Evolutionary conservation across 2,797 vertebrate species (phyloP), one percentile per base, ranked within the genome.

Genomic region (Galaxias olidus): DNA sequence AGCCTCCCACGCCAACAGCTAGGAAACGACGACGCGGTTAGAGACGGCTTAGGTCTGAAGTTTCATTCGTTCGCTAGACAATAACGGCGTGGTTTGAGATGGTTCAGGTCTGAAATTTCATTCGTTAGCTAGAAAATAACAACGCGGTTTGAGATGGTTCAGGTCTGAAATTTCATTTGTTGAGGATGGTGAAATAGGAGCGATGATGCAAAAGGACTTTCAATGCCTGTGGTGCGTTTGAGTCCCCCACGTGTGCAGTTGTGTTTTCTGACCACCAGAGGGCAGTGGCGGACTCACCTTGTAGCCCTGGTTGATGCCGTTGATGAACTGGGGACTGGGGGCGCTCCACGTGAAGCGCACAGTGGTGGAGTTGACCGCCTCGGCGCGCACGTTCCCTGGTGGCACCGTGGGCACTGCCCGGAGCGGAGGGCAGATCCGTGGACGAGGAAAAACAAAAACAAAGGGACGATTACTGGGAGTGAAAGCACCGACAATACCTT

Each of bases 301-400:
- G 84, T 99, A 99, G 61, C 97, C 98, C 83, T 98, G 96, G 90
- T 98, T 99, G 91, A 99, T 98, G 74, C 98, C 98, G 0, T 98
- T 98, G 91, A 99, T 96, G 90, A 99, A 98, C 87, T 99, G 97
- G 8, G 98, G 98, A 82, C 96, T 99, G n/a, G 98, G 96, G 19
- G 97, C 96, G 47, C 90, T 96, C 98, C 98, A 99, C 79, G 94
- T 96, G 86, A 98, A 95, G 73, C 95, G 95, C 77, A 99, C 90
- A n/a, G 96, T 90, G 4, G 94, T 98, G 68, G 97, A 98, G 83
- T 98, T 99, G 86, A 95, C 95, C 84, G 96, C 91, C 73, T 98
- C 96, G 0, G 89, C 87, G 48, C 95, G 94, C 57, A 98, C 96
- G 0, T 96, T 97, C 79, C 95, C 95, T 0, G 96, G 96, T 63